A percentile compares a stretch with the other conserved stretches of the same genome.
phyloP scores from a whole-genome alignment of 2,888 invertebrate genomes.

The Argyresthia albistria region DNA sequence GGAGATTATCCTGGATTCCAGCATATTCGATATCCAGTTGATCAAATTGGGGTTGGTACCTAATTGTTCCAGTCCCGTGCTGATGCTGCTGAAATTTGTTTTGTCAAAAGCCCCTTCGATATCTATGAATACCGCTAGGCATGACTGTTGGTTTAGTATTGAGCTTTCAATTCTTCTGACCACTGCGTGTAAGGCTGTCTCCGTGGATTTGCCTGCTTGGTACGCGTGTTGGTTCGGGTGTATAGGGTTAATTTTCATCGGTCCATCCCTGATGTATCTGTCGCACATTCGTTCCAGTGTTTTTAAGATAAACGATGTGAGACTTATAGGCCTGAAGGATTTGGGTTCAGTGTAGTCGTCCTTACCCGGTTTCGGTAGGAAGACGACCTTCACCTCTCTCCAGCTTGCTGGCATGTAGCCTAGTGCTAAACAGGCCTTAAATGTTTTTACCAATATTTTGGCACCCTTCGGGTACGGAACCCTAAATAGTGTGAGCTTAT shows the following conservation, averaged over 20 bases:
- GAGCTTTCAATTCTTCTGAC: not conserved
- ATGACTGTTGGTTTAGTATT: not conserved
- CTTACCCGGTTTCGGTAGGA: not conserved
- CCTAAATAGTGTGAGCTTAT: too few relatives aligned
- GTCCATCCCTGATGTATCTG: not conserved
- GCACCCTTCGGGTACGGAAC: too few relatives aligned
- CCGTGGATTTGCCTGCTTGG: not conserved
- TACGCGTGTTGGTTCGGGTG: not conserved
- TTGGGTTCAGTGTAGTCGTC: not conserved
- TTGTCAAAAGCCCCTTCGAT: not conserved
- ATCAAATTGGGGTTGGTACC: too few relatives aligned
- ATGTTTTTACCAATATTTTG: too few relatives aligned
- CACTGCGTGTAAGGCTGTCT: not conserved
- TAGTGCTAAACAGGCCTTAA: not conserved
- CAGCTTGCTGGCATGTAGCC: not conserved
- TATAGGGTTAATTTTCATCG: not conserved
- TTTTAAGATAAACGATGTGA: not conserved
- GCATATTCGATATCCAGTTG: too few relatives aligned
- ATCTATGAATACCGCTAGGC: not conserved
- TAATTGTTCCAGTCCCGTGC: not conserved
- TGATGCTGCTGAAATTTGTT: not conserved
- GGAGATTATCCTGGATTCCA: too few relatives aligned
- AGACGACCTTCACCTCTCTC: not conserved
- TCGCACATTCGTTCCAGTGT: not conserved
- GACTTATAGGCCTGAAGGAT: not conserved